These are phyloP conservation scores for Micropoecilia bifurca DNA, from an alignment of 2,797 vertebrate genomes.

Conservation along the genomic window DNA sequence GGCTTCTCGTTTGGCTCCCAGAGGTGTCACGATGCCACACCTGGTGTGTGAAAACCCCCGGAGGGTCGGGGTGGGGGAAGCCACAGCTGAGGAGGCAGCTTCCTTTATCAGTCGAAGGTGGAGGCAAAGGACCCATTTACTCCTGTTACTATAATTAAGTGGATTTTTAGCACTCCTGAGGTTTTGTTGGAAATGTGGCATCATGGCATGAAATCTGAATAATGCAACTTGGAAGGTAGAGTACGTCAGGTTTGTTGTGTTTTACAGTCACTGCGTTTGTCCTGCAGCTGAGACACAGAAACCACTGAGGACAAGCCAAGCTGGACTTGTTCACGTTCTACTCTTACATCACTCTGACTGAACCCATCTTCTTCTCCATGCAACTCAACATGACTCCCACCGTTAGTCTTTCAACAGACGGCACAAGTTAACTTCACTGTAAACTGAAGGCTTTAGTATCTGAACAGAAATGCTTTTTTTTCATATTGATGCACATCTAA, in stretches of 20 bases:
- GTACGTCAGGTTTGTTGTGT: background rate
- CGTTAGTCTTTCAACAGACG: background rate
- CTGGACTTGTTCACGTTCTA: background rate
- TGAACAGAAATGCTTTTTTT: background rate
- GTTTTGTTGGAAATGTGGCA: background rate
- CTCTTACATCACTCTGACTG: background rate
- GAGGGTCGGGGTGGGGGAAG: conserved; percentile 34
- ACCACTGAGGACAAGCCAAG: background rate
- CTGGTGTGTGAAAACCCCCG: conserved; percentile 72
- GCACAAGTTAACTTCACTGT: background rate
- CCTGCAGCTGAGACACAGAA: background rate
- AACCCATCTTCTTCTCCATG: background rate
- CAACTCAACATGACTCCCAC: background rate
- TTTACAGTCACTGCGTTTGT: background rate
- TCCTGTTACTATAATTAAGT: conserved; percentile 20
- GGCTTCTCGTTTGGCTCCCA: conserved; percentile 71
- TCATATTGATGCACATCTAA: background rate
- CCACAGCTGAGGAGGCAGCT: conserved; percentile 55
- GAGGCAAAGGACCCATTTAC: conserved; percentile 35
- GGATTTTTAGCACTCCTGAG: background rate
- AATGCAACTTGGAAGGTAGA: background rate
- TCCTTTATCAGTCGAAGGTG: conserved; percentile 54
- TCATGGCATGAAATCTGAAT: conserved; percentile 1
- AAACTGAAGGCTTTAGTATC: background rate
- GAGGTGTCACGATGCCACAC: conserved; percentile 74